Base-by-base conservation (phyloP, 2,888 invertebrate species). In the Cerastis leucographa region DNA sequence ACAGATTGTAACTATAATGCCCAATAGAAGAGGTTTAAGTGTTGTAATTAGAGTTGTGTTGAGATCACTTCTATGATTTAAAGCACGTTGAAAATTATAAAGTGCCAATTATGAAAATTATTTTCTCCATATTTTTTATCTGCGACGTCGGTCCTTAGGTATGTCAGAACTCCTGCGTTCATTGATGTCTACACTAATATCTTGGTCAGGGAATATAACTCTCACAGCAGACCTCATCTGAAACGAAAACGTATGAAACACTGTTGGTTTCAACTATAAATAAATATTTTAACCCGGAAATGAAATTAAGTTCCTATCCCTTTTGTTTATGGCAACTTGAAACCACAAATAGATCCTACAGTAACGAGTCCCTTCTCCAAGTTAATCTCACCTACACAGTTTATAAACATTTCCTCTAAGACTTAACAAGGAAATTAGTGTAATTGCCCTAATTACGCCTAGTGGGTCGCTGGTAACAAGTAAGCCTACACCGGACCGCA, bases 401-500 rank as follows among this genome's bases (percentile, higher is more conserved):
- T 81, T 80, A 84, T 84, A 84, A 76, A 74, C 79, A 83, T 83
- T 87, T 88, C 88, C 87, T 88, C 78, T 40, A 86, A 77, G 74
- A 80, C 71, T 81, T 88, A 88, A 88, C 85, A 80, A 88, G 88
- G 86, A 87, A 88, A 88, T 87, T 87, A 86, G 80, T 80, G 56
- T 88, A 88, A 88, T 87, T 88, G 84, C 62, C 64, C 74, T 88
- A 88, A 88, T 88, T 87, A 88, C 68, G 72, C 64, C 82, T 87
- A 88, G 83, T 88, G 87, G 87, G 69, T 67, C 86, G 83, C 67
- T 80, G 82, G 85, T 74, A 76, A 84, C 84, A 79, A 88, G 79
- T 81, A 80, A 83, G 77, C 74, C 68, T 79, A 76, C 85, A 88
- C 90, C 88, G 90, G 90, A 88, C 87, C 87, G 85, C 91, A 89